phyloP scores from a whole-genome alignment of 1,140 invertebrate genomes.

The Drosophila pseudoananassae region DNA sequence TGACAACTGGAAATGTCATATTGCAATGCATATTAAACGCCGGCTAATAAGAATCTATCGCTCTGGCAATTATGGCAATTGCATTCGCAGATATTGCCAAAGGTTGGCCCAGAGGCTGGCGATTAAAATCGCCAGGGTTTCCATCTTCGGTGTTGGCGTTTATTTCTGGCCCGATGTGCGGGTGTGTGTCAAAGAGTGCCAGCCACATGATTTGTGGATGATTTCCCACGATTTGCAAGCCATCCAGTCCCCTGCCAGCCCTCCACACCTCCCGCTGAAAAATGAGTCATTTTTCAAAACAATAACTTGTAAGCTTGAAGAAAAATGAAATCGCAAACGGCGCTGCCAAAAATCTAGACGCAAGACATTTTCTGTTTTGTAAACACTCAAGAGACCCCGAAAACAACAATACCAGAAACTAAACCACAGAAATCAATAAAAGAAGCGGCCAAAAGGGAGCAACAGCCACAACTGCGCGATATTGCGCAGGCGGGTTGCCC shows the following conservation, averaged over 20 bases:
- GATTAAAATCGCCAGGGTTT: slow-evolving; percentile 38
- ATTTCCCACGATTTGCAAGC: slow-evolving; percentile 77
- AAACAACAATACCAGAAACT: slow-evolving; percentile 48
- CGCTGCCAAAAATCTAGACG: slow-evolving; percentile 54
- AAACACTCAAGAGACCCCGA: slow-evolving; percentile 22
- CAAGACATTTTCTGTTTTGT: slow-evolving; percentile 41
- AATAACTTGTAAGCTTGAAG: slow-evolving; percentile 67
- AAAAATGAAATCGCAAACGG: slow-evolving; percentile 20
- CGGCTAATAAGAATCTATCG: slow-evolving; percentile 68
- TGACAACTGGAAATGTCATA: slow-evolving; percentile 63
- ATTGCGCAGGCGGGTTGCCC: slow-evolving; percentile 69
- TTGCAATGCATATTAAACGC: slow-evolving; percentile 70
- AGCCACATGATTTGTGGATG: slow-evolving; percentile 47
- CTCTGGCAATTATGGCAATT: slow-evolving; percentile 63
- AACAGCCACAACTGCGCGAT: slow-evolving; percentile 37
- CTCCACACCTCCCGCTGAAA: slow-evolving; percentile 36
- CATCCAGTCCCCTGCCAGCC: not conserved
- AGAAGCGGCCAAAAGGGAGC: slow-evolving; percentile 65
- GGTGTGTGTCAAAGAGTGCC: slow-evolving; percentile 67
- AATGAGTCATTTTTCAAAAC: slow-evolving; percentile 75
- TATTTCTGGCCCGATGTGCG: slow-evolving; percentile 41
- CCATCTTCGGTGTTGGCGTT: slow-evolving; percentile 50
- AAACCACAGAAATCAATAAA: slow-evolving; percentile 82
- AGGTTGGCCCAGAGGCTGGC: slow-evolving; percentile 57
- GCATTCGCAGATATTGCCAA: slow-evolving; percentile 26